These are phyloP conservation scores for Pleuronectes platessa DNA, from an alignment of 2,113 vertebrate genomes.

Conservation along the genomic window DNA sequence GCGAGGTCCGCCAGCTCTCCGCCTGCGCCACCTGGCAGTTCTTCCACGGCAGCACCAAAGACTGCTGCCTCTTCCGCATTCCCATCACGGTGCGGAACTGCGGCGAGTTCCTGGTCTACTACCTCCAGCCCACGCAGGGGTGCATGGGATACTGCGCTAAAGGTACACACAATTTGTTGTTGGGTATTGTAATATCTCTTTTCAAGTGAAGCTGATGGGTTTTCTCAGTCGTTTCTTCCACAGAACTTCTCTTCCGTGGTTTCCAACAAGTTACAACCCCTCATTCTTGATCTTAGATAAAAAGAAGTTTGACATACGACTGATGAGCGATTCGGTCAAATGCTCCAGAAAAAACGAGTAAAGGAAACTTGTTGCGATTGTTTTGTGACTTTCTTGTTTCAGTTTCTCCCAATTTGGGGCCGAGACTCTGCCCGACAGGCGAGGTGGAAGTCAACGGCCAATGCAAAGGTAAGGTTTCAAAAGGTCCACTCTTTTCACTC, in stretches of 20 bases:
- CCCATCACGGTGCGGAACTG: slow-evolving; percentile 81
- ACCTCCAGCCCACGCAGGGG: slow-evolving; percentile 82
- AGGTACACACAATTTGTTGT: slow-evolving; percentile 65
- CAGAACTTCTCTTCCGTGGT: too few relatives aligned
- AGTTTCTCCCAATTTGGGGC: slow-evolving; percentile 68
- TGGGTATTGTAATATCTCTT: too few relatives aligned
- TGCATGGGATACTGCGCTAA: slow-evolving; percentile 85
- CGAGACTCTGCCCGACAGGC: slow-evolving; percentile 71
- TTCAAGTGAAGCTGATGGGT: too few relatives aligned
- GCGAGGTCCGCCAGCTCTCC: slow-evolving; percentile 70
- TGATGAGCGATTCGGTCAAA: not conserved
- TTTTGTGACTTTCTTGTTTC: not conserved
- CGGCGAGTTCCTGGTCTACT: slow-evolving; percentile 81
- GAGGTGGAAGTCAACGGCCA: slow-evolving; percentile 75
- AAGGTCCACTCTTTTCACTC: too few relatives aligned
- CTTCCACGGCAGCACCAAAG: slow-evolving; percentile 74
- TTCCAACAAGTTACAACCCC: too few relatives aligned
- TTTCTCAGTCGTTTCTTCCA: too few relatives aligned
- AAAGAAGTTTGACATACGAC: too few relatives aligned
- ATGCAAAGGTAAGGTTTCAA: slow-evolving; percentile 73
- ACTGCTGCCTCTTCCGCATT: slow-evolving; percentile 83
- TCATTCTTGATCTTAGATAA: too few relatives aligned
- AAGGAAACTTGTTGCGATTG: too few relatives aligned
- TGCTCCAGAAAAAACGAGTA: not conserved
- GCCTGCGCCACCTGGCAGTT: slow-evolving; percentile 84